Conservation (phyloP, 2,888 invertebrate species). For the Tricholauxania praeusta region DNA sequence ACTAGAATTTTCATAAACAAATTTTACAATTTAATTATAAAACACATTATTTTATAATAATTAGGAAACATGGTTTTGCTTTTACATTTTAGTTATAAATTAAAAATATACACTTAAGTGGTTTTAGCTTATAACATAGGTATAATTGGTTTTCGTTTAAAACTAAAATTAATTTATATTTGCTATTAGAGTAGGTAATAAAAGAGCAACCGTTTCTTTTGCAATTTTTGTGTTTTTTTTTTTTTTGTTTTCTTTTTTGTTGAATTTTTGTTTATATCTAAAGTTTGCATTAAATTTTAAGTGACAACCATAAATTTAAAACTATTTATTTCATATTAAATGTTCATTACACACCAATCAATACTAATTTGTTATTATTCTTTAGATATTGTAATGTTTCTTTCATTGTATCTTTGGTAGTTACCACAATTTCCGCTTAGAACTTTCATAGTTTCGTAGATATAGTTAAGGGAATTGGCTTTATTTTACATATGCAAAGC, state of each 20-base stretch:
- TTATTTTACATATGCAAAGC: background rate
- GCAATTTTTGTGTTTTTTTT: conserved; percentile 9
- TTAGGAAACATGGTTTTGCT: conserved; percentile 29
- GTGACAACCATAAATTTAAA: conserved; percentile 2
- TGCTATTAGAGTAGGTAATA: conserved; percentile 39
- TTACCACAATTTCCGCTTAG: conserved; percentile 52
- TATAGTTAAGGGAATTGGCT: too few relatives aligned
- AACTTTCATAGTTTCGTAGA: conserved; percentile 4
- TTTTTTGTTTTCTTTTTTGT: background rate
- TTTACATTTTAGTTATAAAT: background rate
- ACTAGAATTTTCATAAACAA: conserved; percentile 30
- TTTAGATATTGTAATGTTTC: too few relatives aligned
- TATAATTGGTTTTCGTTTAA: too few relatives aligned
- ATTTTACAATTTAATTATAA: conserved; percentile 20
- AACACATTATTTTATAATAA: conserved; percentile 25
- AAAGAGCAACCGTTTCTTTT: conserved; percentile 35
- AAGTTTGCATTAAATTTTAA: too few relatives aligned
- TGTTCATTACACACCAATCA: background rate
- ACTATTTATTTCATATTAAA: background rate
- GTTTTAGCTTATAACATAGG: too few relatives aligned
- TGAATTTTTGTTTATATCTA: background rate
- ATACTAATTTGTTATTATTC: too few relatives aligned
- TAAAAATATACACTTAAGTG: too few relatives aligned
- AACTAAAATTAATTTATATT: too few relatives aligned
- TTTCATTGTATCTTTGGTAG: conserved; percentile 53